Base-by-base conservation (phyloP, 1,140 invertebrate species). In the Drosophila subobscura region DNA sequence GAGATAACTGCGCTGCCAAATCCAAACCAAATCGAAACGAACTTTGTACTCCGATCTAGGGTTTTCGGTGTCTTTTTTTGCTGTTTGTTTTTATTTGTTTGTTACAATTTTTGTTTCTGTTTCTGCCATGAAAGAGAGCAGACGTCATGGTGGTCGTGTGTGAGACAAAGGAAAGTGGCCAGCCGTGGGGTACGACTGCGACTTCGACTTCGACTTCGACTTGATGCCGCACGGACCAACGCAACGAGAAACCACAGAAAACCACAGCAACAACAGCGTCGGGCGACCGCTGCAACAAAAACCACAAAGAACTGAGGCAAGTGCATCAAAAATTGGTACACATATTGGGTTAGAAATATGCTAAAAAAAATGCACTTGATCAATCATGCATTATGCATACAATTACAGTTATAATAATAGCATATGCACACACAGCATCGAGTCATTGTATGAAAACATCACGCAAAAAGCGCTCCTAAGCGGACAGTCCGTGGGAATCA, bases 101-200 rank as follows among this genome's bases (percentile, higher is more conserved):
- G 23, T 56, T 56, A 10, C 22, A 7, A 20, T 45, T 33, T 53
- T 42, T 59, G 52, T 47, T 44, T 52, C 20, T 66, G 51, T 57
- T 29, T 72, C 16, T 54, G 58, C 52, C 47, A 56, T 55, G 54
- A 56, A 78, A 58, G 53, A 56, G 59, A 59, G 41, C 22, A 51
- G 63, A 50, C 59, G 72, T 61, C 45, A 60, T 70, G 54, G 54
- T 60, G 56, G 74, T 66, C 63, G 85, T 86, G 81, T 81, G 78
- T 81, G 61, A 77, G 59, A 88, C 83, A 86, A 86, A 81, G 83
- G 81, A 86, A 86, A 86, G 81, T 86, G 77, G 77, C 68, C 72
- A 65, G 49, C 71, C 45, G 74, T 64, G 59, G 79, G 75, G 65
- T 75, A 65, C 81, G 77, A 67, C 53, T 74, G 79, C 16, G 0